Conservation (phyloP, 2,113 vertebrate species). For the Rattus rattus region DNA sequence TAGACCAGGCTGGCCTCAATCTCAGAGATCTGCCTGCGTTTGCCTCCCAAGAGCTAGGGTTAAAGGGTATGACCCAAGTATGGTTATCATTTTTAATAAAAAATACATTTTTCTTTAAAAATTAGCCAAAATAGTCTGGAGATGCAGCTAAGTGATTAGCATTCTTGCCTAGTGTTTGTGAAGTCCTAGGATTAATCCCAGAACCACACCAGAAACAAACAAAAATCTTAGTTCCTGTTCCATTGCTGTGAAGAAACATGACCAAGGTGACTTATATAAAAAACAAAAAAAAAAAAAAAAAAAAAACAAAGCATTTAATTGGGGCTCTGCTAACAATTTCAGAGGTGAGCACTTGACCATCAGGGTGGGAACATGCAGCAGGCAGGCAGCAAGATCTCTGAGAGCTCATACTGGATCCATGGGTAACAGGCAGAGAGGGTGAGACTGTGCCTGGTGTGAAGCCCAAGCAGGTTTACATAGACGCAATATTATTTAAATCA, state of each 20-base stretch:
- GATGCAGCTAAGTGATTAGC: background rate
- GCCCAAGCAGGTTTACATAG: background rate
- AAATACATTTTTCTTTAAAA: conserved; percentile 31
- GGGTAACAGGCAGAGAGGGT: background rate
- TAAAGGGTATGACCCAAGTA: background rate
- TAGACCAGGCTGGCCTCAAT: background rate
- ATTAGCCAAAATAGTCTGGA: background rate
- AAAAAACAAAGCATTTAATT: background rate
- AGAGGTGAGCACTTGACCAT: background rate
- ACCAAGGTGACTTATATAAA: background rate
- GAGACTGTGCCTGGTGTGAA: background rate
- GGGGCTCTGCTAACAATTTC: background rate
- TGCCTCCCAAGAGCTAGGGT: no score
- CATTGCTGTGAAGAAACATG: background rate
- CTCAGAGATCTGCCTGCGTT: background rate
- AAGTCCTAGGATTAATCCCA: background rate
- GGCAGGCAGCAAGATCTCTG: background rate
- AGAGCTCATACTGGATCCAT: background rate
- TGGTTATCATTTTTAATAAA: background rate
- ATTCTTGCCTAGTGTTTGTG: background rate
- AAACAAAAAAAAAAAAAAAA: no score
- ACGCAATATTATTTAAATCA: background rate
- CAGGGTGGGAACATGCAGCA: background rate
- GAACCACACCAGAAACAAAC: background rate
- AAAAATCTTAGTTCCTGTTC: background rate